Percentiles rank a stretch among this genome's conserved stretches.
phyloP scores from a whole-genome alignment of 2,888 invertebrate genomes.

The Nymphalis c-album region DNA sequence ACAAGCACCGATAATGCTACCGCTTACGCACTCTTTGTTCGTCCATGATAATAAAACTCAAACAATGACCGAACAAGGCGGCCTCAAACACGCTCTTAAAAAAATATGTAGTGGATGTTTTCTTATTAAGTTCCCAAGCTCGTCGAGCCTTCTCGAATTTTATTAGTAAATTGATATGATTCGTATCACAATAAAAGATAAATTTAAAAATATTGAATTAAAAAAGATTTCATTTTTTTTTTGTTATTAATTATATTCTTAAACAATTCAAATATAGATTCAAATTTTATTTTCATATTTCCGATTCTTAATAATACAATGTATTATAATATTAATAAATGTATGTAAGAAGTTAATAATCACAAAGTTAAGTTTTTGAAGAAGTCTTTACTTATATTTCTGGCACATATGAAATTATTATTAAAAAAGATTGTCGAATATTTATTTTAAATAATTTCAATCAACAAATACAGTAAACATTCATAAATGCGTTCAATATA shows the following conservation, averaged over 20 bases:
- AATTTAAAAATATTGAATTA: neutral
- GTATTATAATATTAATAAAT: too few relatives aligned
- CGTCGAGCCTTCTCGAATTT: conserved; percentile 40
- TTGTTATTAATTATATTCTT: neutral
- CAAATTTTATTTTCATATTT: too few relatives aligned
- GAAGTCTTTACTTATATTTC: too few relatives aligned
- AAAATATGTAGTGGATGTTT: conserved; percentile 58
- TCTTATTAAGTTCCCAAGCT: conserved; percentile 63
- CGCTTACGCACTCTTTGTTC: conserved; percentile 79
- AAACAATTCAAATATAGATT: neutral
- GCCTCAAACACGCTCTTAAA: conserved; percentile 63
- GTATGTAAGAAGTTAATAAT: too few relatives aligned
- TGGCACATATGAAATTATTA: too few relatives aligned
- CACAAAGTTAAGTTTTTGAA: too few relatives aligned
- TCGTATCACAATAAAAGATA: conserved; percentile 16
- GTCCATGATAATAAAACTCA: conserved; percentile 71
- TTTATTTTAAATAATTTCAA: neutral
- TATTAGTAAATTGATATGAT: conserved; percentile 36
- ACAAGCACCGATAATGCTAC: conserved; percentile 78
- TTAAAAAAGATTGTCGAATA: too few relatives aligned
- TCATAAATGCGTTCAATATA: conserved; percentile 32
- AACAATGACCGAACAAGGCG: conserved; percentile 70
- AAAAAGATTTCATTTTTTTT: neutral
- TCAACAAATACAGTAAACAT: neutral
- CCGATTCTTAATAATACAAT: too few relatives aligned